Base-by-base conservation (phyloP, 2,797 vertebrate species). In the Fundulus diaphanus region DNA sequence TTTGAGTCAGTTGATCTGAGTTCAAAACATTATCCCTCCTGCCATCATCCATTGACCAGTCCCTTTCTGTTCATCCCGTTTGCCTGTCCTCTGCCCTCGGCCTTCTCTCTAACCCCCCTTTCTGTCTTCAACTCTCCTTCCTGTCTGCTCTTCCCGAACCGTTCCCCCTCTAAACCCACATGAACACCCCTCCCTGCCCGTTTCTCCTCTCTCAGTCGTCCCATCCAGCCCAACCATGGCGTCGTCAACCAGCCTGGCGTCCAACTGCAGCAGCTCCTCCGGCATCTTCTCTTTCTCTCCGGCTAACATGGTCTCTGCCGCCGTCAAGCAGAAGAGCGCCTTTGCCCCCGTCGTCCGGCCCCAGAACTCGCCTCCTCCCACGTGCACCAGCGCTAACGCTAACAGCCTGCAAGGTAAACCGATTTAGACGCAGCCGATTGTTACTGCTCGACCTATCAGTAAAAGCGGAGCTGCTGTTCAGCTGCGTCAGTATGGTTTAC, bases 211-310 rank as follows among this genome's bases (percentile, higher is more conserved):
- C 93, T 73, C 82, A 98, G 98, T 99, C 54, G 98, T 99, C 90
- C 98, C 98, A 75, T 99, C 98, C 71, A 99, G 98, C 90, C 98
- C 98, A 29, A 99, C 98, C 83, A 99, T 99, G 98, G 97, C 97
- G 77, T 99, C 98, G 37, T 98, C 98, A 85, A 99, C 98, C 91
- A 99, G 97, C 94, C 96, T 99, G 90, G 97, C 97, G 73, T 99
- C 98, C 90, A 99, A 99, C 94, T 99, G 98, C 96, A 98, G 96
- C 96, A 98, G 97, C 90, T 98, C 98, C 90, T 99, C 98, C 2
- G 98, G 98, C 90, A 99, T 99, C 93, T 99, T 99, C 94, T 99
- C 98, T 93, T 99, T 99, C 94, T 99, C 98, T 88, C 98, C 98
- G 84, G 98, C 98, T 92, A 99, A 99, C 96, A 99, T 99, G 98